Percentiles rank a stretch among this genome's conserved stretches.
Conservation (phyloP, 2,113 vertebrate species). For the Crotalus tigris region DNA sequence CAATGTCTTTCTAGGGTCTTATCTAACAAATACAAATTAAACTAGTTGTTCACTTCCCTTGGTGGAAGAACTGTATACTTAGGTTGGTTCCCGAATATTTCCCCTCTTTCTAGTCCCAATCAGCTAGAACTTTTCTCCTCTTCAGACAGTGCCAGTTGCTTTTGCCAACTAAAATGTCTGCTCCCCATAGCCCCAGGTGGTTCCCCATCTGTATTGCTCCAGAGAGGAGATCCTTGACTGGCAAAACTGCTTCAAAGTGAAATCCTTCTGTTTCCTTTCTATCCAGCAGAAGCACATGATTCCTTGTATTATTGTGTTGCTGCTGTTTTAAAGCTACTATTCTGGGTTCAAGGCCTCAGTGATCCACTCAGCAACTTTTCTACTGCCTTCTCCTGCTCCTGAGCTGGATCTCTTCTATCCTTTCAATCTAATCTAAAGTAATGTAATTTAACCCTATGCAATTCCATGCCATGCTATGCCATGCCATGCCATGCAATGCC, state of each 20-base stretch:
- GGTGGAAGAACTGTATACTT: neutral
- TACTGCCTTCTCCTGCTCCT: neutral
- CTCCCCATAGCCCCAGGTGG: neutral
- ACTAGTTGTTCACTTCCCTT: neutral
- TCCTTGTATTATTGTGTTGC: conserved; percentile 21
- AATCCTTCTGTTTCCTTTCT: conserved; percentile 13
- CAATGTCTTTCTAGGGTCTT: neutral
- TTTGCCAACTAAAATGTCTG: neutral
- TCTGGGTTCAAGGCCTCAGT: neutral
- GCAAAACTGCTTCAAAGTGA: neutral
- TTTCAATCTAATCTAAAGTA: neutral
- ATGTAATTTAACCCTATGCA: too few relatives aligned
- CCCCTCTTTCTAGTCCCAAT: neutral
- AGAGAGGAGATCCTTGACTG: neutral
- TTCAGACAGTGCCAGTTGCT: neutral
- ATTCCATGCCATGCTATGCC: too few relatives aligned
- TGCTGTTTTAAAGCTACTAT: neutral
- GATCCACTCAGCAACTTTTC: neutral
- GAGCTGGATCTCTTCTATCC: neutral
- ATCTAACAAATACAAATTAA: neutral
- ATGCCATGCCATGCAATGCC: too few relatives aligned
- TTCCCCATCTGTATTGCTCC: neutral
- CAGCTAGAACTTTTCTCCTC: neutral
- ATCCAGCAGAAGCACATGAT: conserved; percentile 9
- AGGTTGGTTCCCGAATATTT: neutral